Base-by-base conservation (phyloP, 2,113 vertebrate genomes). In the Daubentonia madagascariensis region DNA sequence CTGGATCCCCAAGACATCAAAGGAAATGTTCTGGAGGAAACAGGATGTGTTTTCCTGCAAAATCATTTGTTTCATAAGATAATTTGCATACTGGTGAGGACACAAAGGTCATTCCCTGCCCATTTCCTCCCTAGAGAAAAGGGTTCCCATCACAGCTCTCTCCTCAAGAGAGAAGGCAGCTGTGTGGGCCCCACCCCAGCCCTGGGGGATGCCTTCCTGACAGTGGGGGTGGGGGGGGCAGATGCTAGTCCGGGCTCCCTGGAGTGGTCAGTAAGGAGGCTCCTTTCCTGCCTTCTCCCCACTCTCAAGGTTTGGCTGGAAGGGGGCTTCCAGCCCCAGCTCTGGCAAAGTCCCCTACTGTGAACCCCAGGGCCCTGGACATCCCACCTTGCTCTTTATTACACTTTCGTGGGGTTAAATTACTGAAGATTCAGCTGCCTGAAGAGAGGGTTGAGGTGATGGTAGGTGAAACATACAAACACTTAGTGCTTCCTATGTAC, bases 41-140 rank as follows among this genome's bases (percentile, higher is more conserved):
- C 81, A 96, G 93, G 91, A 97, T 90, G 67, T 91, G 59, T 97
- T 94, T 97, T 97, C 81, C 80, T 91, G 81, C 57, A 96, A 91
- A 94, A 90, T 88, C 81, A 72, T 87, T 95, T 96, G 96, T 88
- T 72, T 97, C 85, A 40, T 48, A 86, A 75, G 43, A 80, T 92
- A 14, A 96, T 98, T 96, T 97, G 91, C 97, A 97, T 94, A 96
- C 80, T 65, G 63, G 88, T 94, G 37, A 61, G 91, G 88, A 95
- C 54, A 68, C 52, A 89, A 79, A 92, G 92, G 70, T 75, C 93
- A 89, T 78, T 93, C 70, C 85, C 78, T 94, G 91, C 50, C 93
- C 91, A 80, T 96, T 98, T 96, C 93, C 97, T 97, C 76, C 89
- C 63, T 28, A 45, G 85, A 86, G 93, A 92, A 86, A 96, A 92